Base-by-base conservation (phyloP, 2,797 vertebrate genomes). In the Martes flavigula region DNA sequence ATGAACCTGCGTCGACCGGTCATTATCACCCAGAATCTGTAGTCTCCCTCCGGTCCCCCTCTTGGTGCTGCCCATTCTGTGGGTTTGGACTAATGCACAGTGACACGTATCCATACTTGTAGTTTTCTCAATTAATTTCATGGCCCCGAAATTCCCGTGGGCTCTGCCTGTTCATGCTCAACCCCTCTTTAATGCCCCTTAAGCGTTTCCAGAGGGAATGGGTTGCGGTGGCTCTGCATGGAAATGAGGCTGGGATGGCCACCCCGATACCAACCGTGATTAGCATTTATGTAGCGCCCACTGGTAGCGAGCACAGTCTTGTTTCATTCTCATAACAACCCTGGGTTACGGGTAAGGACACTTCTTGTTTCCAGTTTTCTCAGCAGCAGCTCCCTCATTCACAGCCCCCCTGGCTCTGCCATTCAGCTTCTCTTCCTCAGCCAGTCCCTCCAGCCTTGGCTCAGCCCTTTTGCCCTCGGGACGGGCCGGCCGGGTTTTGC, bases 321-420 rank as follows among this genome's bases (percentile, higher is more conserved):
- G 2, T 20, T 70, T 72, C 1, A 0, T 46, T 38, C 79, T 58
- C 8, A 0, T 0, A 6, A 20, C n/a, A 21, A 7, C 32, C 46
- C 43, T 12, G 1, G 12, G 4, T 60, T 10, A 23, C 10, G 30
- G 18, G 20, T 23, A n/a, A 30, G 23, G 77, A 46, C 23, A 4
- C 17, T 27, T 90, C 17, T 27, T 92, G 10, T 48, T 9, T 18
- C 30, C 0, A 0, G 68, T 72, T 83, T 43, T n/a, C 51, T 43
- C 40, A 17, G 7, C 5, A 3, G 25, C 30, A 3, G 13, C 27
- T 48, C 64, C 35, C 14, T 43, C 38, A 1, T 14, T 56, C 35
- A 13, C 11, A 27, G 35, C 8, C 43, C 46, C 18, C 12, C 2
- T 3, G 43, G 64, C 0, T 32, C 27, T 30, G 0, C 18, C 2